Evolutionary conservation across 2,888 invertebrate species (phyloP), one percentile per base, ranked within the genome.

Genomic region (Blastobasis adustella): DNA sequence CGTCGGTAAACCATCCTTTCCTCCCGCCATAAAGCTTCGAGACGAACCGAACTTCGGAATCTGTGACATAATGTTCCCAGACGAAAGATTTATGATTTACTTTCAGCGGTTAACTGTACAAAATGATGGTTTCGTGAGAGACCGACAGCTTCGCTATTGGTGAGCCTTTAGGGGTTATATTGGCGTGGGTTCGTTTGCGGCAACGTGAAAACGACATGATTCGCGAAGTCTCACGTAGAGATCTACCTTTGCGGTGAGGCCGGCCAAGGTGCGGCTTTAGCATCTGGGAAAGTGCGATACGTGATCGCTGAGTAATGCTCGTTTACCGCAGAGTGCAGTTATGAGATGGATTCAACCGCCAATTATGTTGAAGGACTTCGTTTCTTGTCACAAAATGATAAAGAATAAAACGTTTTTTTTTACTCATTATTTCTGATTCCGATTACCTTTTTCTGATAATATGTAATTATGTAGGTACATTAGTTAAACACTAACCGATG

Each of bases 161-260:
- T 23, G 3, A 23, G 23, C 2, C 23, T 23, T 23, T 23, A 23
- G 23, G 23, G 23, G 23, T 23, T 23, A 23, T 23, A 23, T 23
- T 23, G 23, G 23, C 23, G 23, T 23, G 23, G 23, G 23, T 23
- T 23, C 23, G 23, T 23, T 23, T 23, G 43, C 51, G 43, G 58
- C 49, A 58, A 67, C 63, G 71, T 73, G 75, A 65, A 73, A 71
- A 69, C 73, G 66, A 71, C 73, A 76, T 76, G 76, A 80, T 81
- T 80, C 74, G 74, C 74, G 72, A 69, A 72, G 71, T 71, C 62
- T 66, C 69, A 71, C 73, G 71, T 69, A 76, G 69, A 56, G 63
- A 60, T 65, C 66, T 64, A 63, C 62, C 60, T 69, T 68, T 72
- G 76, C 67, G 70, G 71, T 66, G 53, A 59, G 56, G 58, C 53